A percentile compares a stretch with the other conserved stretches of the same genome.
Evolutionary conservation across 2,113 vertebrate genomes (phyloP).

Genomic region (Clarias magur): DNA sequence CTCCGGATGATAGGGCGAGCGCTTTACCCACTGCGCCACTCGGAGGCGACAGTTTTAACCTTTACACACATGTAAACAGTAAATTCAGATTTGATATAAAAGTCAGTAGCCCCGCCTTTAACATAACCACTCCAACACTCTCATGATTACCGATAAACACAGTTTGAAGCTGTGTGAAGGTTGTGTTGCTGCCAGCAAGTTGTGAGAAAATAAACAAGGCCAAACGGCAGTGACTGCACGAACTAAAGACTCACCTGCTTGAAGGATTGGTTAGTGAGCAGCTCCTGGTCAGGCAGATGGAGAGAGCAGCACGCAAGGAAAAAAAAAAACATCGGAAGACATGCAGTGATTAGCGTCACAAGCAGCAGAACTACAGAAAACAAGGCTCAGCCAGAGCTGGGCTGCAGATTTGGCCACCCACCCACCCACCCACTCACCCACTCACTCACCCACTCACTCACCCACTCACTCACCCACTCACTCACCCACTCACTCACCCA

Average conservation of each 20-base stretch:
- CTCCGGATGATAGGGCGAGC: no score
- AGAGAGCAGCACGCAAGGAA: constrained; percentile 74
- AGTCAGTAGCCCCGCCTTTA: not conserved
- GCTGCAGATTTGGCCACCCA: constrained; percentile 35
- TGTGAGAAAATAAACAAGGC: not conserved
- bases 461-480: not conserved
- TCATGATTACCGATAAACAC: not conserved
- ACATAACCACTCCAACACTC: not conserved
- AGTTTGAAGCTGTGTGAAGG: not conserved
- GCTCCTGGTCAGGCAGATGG: constrained; percentile 85
- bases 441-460: not conserved
- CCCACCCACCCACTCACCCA: not conserved
- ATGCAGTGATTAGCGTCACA: constrained; percentile 72
- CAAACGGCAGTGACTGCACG: constrained; percentile 5
- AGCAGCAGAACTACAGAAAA: constrained; percentile 55
- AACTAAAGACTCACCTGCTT: constrained; percentile 85
- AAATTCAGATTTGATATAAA: not conserved
- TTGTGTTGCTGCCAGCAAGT: constrained; percentile 24
- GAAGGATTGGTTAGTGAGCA: constrained; percentile 92
- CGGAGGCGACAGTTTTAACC: no score
- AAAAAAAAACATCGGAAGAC: constrained; percentile 86
- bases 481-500: not conserved
- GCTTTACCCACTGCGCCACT: no score
- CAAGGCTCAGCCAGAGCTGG: constrained; percentile 56
- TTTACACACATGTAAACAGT: not conserved